A percentile compares a stretch with the other conserved stretches of the same genome.
Evolutionary conservation across 2,113 vertebrate genomes (phyloP).

Genomic region (Ophthalmotilapia sp.): DNA sequence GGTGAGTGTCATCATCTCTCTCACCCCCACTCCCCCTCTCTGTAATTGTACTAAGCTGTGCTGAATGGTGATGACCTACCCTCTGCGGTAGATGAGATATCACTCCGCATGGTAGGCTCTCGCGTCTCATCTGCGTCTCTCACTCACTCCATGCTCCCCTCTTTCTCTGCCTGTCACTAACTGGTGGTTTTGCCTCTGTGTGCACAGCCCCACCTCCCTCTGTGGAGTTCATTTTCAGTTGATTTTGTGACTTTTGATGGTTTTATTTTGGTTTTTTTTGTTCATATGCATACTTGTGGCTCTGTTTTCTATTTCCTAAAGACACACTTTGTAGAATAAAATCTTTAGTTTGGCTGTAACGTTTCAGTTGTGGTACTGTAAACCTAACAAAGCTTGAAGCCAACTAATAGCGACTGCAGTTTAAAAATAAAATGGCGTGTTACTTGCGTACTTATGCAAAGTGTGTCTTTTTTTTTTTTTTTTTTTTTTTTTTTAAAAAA

Average conservation of each 20-base stretch:
- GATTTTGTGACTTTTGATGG: conserved; percentile 21
- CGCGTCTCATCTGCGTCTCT: conserved; percentile 39
- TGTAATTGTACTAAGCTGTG: conserved; percentile 47
- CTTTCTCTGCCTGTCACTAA: conserved; percentile 54
- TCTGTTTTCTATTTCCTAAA: conserved; percentile 48
- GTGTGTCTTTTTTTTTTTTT: conserved; percentile 37
- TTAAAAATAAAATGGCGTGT: neutral
- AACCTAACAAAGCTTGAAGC: neutral
- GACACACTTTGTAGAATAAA: conserved; percentile 45
- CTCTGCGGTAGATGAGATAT: conserved; percentile 27
- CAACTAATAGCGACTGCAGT: neutral
- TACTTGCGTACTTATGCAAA: conserved; percentile 3
- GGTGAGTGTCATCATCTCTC: conserved; percentile 87
- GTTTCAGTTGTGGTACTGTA: neutral
- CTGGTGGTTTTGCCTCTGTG: conserved; percentile 46
- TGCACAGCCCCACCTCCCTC: conserved; percentile 6
- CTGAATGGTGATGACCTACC: conserved; percentile 36
- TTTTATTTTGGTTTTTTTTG: fast-evolving
- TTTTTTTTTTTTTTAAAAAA: too few relatives aligned
- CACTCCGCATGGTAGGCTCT: conserved; percentile 46
- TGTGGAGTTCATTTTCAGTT: conserved; percentile 32
- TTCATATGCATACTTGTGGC: conserved; percentile 18
- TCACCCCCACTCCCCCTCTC: conserved; percentile 45
- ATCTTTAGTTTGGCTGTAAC: neutral
- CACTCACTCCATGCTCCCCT: conserved; percentile 32